These are phyloP conservation scores for Patella ulyssiponensis DNA, from an alignment of 2,888 invertebrate species.

Conservation along the genomic window DNA sequence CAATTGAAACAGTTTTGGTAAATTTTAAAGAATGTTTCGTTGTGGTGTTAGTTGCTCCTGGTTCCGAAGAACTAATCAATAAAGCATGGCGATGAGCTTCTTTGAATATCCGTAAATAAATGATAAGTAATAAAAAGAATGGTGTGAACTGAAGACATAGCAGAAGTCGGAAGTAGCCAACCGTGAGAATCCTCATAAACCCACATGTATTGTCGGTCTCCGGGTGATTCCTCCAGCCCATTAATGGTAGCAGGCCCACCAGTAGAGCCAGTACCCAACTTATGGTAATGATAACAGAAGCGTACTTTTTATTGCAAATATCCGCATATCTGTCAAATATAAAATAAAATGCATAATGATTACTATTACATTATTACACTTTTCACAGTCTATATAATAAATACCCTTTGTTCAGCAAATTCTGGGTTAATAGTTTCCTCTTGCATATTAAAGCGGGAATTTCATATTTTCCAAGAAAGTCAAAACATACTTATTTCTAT, in stretches of 20 bases:
- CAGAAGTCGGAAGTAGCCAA: neutral
- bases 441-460: too few relatives aligned
- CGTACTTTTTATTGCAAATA: neutral
- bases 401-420: too few relatives aligned
- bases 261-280: neutral
- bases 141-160: neutral
- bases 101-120: slow-evolving; percentile 6
- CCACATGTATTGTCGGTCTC: neutral
- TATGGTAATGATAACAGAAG: neutral
- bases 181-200: neutral
- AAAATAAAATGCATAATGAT: too few relatives aligned
- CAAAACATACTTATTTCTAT: too few relatives aligned
- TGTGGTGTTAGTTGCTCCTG: neutral
- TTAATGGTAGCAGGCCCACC: neutral
- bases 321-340: neutral
- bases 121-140: neutral
- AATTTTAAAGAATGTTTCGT: slow-evolving; percentile 1
- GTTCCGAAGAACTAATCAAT: neutral
- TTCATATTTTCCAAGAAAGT: too few relatives aligned
- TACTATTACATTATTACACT: too few relatives aligned
- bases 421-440: too few relatives aligned
- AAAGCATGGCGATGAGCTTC: slow-evolving; percentile 6
- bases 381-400: too few relatives aligned
- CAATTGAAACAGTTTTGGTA: slow-evolving; percentile 4
- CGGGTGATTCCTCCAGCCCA: neutral